Conservation (phyloP, 2,888 invertebrate species). For the Catocala nupta region DNA sequence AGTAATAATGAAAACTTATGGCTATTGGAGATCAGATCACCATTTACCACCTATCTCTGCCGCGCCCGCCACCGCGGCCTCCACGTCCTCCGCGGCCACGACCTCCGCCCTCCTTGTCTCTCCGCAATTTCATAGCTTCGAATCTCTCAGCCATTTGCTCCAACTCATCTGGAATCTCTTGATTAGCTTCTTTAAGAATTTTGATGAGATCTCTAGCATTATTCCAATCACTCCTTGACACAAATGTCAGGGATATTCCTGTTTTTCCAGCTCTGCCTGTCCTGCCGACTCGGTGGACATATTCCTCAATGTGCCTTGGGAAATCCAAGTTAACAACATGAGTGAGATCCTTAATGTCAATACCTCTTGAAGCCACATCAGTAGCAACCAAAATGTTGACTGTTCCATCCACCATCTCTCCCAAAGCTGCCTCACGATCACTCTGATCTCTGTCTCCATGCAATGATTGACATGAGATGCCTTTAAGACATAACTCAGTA, state of each 20-base stretch:
- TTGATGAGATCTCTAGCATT: constrained; percentile 93
- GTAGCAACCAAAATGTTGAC: constrained; percentile 96
- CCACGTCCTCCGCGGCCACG: constrained; percentile 69
- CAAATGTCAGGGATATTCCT: constrained; percentile 94
- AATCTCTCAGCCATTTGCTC: constrained; percentile 92
- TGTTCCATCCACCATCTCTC: constrained; percentile 92
- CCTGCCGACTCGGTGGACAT: constrained; percentile 98
- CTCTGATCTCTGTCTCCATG: constrained; percentile 96
- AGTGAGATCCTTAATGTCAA: constrained; percentile 96
- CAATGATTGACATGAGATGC: constrained; percentile 92
- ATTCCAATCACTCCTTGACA: constrained; percentile 94
- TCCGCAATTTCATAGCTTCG: constrained; percentile 89
- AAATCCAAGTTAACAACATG: constrained; percentile 98
- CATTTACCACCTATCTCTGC: constrained; percentile 67
- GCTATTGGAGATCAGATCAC: constrained; percentile 16
- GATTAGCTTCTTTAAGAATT: constrained; percentile 95
- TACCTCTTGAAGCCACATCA: constrained; percentile 97
- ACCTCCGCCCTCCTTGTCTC: constrained; percentile 84
- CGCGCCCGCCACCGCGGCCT: constrained; percentile 61
- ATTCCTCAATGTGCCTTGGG: constrained; percentile 97
- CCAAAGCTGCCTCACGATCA: constrained; percentile 93
- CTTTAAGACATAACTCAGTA: constrained; percentile 91
- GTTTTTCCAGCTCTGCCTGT: constrained; percentile 96
- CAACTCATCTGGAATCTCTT: constrained; percentile 93
- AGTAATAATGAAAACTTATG: constrained; percentile 14